Conservation (phyloP, 2,113 vertebrate species). For the Cryptomyrus ogoouensis region DNA sequence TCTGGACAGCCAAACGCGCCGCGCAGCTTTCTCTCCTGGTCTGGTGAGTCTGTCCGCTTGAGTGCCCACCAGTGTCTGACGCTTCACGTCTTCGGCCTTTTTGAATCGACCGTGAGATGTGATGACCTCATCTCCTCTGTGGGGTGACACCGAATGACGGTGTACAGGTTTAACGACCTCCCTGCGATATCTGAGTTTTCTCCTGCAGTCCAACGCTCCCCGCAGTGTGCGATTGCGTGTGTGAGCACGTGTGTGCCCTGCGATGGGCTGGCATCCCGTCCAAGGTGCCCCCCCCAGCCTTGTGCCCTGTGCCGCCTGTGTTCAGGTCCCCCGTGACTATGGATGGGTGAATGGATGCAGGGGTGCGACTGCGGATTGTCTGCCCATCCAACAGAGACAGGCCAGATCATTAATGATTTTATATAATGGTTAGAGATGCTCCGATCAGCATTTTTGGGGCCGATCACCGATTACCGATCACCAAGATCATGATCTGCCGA, state of each 20-base stretch:
- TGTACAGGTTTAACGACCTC: background rate
- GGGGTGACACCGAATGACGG: background rate
- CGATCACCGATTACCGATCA: no score
- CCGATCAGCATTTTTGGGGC: no score
- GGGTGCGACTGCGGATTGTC: background rate
- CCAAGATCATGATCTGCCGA: no score
- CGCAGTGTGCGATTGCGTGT: background rate
- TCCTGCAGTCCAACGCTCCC: background rate
- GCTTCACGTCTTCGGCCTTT: background rate
- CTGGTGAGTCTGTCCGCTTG: slow-evolving; percentile 62
- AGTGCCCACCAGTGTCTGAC: background rate
- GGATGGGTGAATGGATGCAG: background rate
- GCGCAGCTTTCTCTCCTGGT: slow-evolving; percentile 65
- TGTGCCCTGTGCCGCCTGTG: background rate
- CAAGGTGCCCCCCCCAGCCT: background rate
- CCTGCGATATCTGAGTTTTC: background rate
- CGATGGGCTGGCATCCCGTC: background rate
- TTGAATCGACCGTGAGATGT: background rate
- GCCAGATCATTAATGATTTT: background rate
- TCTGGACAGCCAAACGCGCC: slow-evolving; percentile 71
- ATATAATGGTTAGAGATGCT: no score
- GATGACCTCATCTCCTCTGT: background rate
- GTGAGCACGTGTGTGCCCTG: background rate
- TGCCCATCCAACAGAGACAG: background rate
- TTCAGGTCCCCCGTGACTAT: background rate